These are phyloP conservation scores for human DNA, from an alignment of 2,113 vertebrate genomes.

Conservation along the genomic window GRCh38 chr15:58758001-58758500, in stretches of 20 bases:
- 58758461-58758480: neutral
- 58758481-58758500: slow-evolving; percentile 16
- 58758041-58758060: too few species aligned
- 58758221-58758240: neutral
- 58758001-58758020: too few species aligned
- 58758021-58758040: too few species aligned
- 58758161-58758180: too few species aligned
- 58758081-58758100: too few species aligned
- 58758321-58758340: slow-evolving; percentile 31
- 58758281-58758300: neutral
- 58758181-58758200: neutral
- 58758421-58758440: slow-evolving; percentile 17
- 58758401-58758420: neutral
- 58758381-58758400: neutral
- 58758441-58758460: neutral
- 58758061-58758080: too few species aligned
- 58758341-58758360: slow-evolving; percentile 47
- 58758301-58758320: neutral
- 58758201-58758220: neutral
- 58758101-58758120: too few species aligned
- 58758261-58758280: slow-evolving; percentile 20
- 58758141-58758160: too few species aligned
- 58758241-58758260: neutral
- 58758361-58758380: neutral
- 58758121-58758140: too few species aligned